Evolutionary conservation across 2,888 invertebrate species (phyloP).

Genomic region (Caenorhabditis imperialis): DNA sequence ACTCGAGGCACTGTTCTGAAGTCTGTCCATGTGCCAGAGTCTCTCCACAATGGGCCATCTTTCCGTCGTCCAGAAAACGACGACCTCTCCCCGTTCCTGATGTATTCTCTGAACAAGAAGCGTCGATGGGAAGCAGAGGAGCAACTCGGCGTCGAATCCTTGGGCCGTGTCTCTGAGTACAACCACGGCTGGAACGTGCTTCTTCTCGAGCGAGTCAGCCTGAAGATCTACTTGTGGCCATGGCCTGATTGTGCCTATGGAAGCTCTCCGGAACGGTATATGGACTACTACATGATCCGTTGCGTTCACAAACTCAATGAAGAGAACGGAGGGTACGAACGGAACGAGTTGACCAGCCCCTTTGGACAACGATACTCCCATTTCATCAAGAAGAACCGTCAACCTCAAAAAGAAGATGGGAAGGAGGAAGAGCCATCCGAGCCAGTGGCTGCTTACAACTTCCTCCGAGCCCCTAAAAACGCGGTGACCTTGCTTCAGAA

Average conservation of each 20-base stretch:
- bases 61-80: conserved; percentile 6
- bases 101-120: conserved; percentile 32
- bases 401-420: conserved; percentile 8
- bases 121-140: conserved; percentile 33
- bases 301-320: conserved; percentile 18
- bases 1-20: conserved; percentile 26
- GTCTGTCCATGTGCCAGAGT: conserved; percentile 1
- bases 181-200: conserved; percentile 32
- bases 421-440: not conserved
- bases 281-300: conserved; percentile 17
- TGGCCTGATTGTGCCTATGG: conserved; percentile 24
- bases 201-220: conserved; percentile 28
- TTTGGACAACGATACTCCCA: conserved; percentile 36
- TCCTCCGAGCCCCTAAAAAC: conserved; percentile 29
- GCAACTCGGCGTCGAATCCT: conserved; percentile 20
- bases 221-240: conserved; percentile 19
- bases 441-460: conserved; percentile 24
- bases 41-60: conserved; percentile 3
- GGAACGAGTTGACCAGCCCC: conserved; percentile 5
- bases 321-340: conserved; percentile 1
- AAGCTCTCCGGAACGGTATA: conserved; percentile 17
- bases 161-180: conserved; percentile 9
- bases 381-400: conserved; percentile 12
- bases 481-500: conserved; percentile 25
- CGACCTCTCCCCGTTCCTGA: conserved; percentile 18